Conservation (phyloP, 2,888 invertebrate species). For the Poecilus cupreus region DNA sequence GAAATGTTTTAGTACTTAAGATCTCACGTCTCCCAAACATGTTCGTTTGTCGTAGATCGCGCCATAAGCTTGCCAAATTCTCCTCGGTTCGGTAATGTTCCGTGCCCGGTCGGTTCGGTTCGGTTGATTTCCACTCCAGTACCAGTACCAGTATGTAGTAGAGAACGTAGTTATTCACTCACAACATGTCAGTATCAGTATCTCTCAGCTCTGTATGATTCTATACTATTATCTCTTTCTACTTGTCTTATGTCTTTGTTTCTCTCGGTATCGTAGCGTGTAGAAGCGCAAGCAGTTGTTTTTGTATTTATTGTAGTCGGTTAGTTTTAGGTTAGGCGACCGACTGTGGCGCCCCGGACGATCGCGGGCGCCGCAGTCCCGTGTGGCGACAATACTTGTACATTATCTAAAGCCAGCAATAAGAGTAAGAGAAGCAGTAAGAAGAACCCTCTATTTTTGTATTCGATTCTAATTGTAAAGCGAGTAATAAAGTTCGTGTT, state of each 20-base stretch:
- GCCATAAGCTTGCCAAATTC: slow-evolving; percentile 60
- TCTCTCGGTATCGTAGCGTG: slow-evolving; percentile 32
- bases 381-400: slow-evolving; percentile 68
- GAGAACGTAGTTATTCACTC: slow-evolving; percentile 3
- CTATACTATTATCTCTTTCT: slow-evolving; percentile 40
- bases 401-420: slow-evolving; percentile 73
- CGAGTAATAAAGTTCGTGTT: slow-evolving; percentile 65
- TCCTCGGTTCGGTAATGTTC: slow-evolving; percentile 48
- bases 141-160: not conserved
- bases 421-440: slow-evolving; percentile 73
- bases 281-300: slow-evolving; percentile 42
- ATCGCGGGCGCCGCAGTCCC: slow-evolving; percentile 26
- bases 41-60: slow-evolving; percentile 56
- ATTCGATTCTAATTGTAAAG: slow-evolving; percentile 72
- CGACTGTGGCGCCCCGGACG: slow-evolving; percentile 34
- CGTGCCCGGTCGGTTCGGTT: slow-evolving; percentile 34
- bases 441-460: slow-evolving; percentile 74
- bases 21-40: slow-evolving; percentile 60
- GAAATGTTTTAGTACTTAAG: slow-evolving; percentile 58
- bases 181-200: not conserved
- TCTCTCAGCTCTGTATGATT: slow-evolving; percentile 26
- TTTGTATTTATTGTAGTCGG: slow-evolving; percentile 49
- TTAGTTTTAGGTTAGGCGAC: slow-evolving; percentile 46
- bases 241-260: slow-evolving; percentile 17
- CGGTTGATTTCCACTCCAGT: slow-evolving; percentile 37